Evolutionary conservation across 2,113 vertebrate species (phyloP).

Genomic region (Notarius quadriscutis): DNA sequence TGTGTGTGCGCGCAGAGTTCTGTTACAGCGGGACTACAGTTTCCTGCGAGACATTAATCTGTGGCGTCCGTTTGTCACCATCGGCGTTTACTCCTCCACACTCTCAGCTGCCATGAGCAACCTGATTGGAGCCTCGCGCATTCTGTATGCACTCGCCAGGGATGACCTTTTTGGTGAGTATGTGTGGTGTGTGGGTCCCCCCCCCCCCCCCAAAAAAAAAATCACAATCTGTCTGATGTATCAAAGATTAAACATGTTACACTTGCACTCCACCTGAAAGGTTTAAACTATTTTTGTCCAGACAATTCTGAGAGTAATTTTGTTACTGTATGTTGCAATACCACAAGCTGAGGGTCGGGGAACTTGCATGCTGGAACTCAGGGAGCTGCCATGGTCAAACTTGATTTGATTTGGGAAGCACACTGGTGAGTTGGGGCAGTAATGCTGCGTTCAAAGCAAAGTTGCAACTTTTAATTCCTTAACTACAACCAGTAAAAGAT

Average conservation of each 20-base stretch:
- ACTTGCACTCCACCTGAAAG: neutral
- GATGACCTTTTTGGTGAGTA: slow-evolving; percentile 86
- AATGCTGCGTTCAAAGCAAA: neutral
- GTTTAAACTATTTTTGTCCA: neutral
- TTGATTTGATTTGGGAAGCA: neutral
- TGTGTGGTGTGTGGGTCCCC: too few relatives aligned
- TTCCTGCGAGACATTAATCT: slow-evolving; percentile 85
- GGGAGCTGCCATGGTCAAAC: neutral
- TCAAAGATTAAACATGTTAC: neutral
- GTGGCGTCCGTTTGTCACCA: slow-evolving; percentile 80
- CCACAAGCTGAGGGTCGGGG: neutral
- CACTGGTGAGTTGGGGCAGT: neutral
- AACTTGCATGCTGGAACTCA: neutral
- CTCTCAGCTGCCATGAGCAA: slow-evolving; percentile 88
- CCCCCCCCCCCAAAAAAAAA: too few relatives aligned
- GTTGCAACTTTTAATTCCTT: neutral
- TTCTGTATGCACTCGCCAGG: slow-evolving; percentile 84
- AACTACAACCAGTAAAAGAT: neutral
- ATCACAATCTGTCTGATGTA: neutral
- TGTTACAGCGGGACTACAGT: slow-evolving; percentile 84
- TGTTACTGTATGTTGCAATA: neutral
- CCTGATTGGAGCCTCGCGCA: slow-evolving; percentile 86
- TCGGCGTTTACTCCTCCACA: slow-evolving; percentile 86
- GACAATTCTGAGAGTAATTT: neutral
- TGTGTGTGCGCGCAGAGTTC: slow-evolving; percentile 60